Evolutionary conservation across 2,797 vertebrate species (phyloP), one percentile per base, ranked within the genome.

Genomic region (Poeciliopsis paucimaculata): DNA sequence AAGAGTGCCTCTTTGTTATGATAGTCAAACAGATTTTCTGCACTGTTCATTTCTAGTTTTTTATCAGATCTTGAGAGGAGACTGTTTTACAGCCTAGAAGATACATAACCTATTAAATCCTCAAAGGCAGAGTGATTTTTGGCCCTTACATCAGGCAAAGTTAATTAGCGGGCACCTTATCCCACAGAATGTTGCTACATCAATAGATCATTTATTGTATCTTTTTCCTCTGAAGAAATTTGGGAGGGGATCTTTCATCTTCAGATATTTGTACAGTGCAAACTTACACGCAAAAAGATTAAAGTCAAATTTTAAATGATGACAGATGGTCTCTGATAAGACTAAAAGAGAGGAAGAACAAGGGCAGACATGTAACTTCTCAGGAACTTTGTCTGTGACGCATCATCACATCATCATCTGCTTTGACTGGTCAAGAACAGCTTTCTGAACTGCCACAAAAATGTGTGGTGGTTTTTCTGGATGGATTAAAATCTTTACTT

Each of bases 321-420:
- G 71, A 73, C 53, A 16, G 55, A 20, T 16, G 26, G 57, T 46
- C 20, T 20, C 34, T 28, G 39, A 62, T 41, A 73, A 79, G 41
- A 53, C 36, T 60, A 28, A 45, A 31, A 66, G 43, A 72, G 46
- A n/a, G 68, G 41, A 12, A 26, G 49, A 75, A 78, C 11, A 84
- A 78, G 43, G 28, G 6, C 34, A 36, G 74, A 70, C 8, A 34
- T 53, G 28, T n/a, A 46, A 20, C 36, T 28, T 80, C 47, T 51
- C 12, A 16, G 43, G 47, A 39, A 23, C 18, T 64, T 72, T 84
- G 45, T 73, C 39, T 76, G n/a, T 12, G 20, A 74, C 75, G 43
- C 39, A 20, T 23, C 28, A 60, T 51, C 43, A 75, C 45, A 46
- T 79, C 13, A 41, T 28, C 75, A 47, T 34, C 13, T 45, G 39